Evolutionary conservation across 2,113 vertebrate genomes (phyloP).

Genomic region (Atrichornis clamosus): DNA sequence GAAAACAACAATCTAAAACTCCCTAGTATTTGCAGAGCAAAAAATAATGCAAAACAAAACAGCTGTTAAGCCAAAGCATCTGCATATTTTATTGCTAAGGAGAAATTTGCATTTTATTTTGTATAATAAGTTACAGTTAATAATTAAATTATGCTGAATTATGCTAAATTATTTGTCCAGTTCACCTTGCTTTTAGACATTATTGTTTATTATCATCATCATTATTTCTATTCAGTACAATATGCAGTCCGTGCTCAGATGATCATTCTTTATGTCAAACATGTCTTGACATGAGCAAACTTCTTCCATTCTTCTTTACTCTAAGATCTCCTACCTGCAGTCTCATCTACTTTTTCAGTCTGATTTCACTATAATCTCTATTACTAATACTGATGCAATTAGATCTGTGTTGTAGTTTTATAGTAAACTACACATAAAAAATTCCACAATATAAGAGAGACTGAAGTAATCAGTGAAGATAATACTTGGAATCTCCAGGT

Average conservation of each 20-base stretch:
- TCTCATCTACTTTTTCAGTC: neutral
- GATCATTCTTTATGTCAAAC: neutral
- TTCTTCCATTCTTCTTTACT: neutral
- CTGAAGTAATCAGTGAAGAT: neutral
- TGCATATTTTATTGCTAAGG: neutral
- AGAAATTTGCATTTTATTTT: neutral
- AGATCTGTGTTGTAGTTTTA: neutral
- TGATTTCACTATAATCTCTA: neutral
- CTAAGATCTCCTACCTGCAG: neutral
- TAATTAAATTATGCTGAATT: neutral
- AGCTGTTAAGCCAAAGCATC: neutral
- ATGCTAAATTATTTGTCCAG: no score
- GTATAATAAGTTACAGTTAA: neutral
- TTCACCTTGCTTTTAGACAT: neutral
- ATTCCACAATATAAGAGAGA: accelerated
- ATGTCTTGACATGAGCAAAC: neutral
- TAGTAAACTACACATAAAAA: neutral
- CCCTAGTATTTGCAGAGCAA: neutral
- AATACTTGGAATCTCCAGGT: neutral
- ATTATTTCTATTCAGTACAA: neutral
- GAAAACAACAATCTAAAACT: neutral
- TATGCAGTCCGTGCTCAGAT: neutral
- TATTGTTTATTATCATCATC: neutral
- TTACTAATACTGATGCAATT: neutral
- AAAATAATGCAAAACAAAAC: neutral